Evolutionary conservation across 2,113 vertebrate species (phyloP).

Genomic region (Petrocephalus microphthalmus): DNA sequence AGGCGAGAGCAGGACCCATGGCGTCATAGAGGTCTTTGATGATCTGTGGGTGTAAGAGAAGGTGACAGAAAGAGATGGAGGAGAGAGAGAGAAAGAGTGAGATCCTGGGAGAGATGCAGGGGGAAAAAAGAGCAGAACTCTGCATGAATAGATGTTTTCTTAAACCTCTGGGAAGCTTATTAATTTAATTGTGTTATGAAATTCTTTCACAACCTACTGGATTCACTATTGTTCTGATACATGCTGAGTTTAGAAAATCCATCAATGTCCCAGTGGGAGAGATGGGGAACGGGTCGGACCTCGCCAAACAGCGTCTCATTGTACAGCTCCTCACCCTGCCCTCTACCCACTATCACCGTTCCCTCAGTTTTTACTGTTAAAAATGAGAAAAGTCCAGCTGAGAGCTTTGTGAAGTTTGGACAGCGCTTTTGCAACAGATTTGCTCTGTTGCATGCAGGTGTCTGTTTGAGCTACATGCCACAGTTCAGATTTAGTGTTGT

Average conservation of each 20-base stretch:
- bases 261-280: neutral
- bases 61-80: neutral
- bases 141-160: constrained; percentile 6
- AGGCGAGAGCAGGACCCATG: neutral
- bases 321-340: neutral
- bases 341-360: neutral
- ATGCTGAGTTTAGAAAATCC: constrained; percentile 9
- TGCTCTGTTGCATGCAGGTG: neutral
- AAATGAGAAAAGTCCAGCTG: neutral
- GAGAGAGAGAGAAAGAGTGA: neutral
- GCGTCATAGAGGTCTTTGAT: neutral
- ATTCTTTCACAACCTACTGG: constrained; percentile 16
- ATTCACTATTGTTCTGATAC: neutral
- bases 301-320: neutral
- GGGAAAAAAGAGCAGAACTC: neutral
- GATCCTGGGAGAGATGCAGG: neutral
- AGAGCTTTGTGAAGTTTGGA: neutral
- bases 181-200: constrained; percentile 14
- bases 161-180: constrained; percentile 6
- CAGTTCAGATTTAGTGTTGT: neutral
- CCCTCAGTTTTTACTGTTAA: neutral
- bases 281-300: neutral
- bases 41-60: neutral
- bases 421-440: neutral
- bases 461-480: neutral